These are phyloP conservation scores for Mactromeris polynyma DNA, from an alignment of 2,888 invertebrate species.

Conservation along the genomic window DNA sequence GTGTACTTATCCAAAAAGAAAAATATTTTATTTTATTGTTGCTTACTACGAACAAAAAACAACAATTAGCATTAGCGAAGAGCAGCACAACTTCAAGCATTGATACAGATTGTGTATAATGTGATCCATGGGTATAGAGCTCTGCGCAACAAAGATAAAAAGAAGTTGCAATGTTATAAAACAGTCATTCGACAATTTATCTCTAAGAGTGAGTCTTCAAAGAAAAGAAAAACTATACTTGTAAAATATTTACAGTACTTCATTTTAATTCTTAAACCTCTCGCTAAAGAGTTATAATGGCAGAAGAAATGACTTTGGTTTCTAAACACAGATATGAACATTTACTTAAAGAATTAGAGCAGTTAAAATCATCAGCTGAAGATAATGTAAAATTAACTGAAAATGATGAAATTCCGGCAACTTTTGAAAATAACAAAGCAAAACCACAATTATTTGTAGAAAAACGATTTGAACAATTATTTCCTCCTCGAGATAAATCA, in stretches of 20 bases:
- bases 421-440: conserved; percentile 14
- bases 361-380: not conserved
- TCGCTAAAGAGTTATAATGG: conserved; percentile 39
- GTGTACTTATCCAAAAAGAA: conserved; percentile 30
- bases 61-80: conserved; percentile 35
- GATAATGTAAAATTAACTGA: not conserved
- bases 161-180: not conserved
- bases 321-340: conserved; percentile 33
- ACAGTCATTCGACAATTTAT: conserved; percentile 12
- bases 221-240: conserved; percentile 28
- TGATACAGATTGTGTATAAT: conserved; percentile 41
- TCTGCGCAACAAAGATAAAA: not conserved
- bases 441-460: conserved; percentile 20
- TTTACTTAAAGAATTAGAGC: conserved; percentile 18
- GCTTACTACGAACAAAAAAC: conserved; percentile 17
- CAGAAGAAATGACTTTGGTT: conserved; percentile 32
- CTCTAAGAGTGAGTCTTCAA: not conserved
- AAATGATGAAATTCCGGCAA: not conserved
- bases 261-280: too few species aligned
- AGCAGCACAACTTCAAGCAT: conserved; percentile 5
- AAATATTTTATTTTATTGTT: conserved; percentile 25
- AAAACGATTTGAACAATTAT: conserved; percentile 36
- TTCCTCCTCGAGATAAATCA: not conserved
- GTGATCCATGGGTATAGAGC: conserved; percentile 4
- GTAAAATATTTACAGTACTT: conserved; percentile 28